These are phyloP conservation scores for Tetraneura akinire DNA, from an alignment of 1,140 invertebrate species.

Conservation along the genomic window DNA sequence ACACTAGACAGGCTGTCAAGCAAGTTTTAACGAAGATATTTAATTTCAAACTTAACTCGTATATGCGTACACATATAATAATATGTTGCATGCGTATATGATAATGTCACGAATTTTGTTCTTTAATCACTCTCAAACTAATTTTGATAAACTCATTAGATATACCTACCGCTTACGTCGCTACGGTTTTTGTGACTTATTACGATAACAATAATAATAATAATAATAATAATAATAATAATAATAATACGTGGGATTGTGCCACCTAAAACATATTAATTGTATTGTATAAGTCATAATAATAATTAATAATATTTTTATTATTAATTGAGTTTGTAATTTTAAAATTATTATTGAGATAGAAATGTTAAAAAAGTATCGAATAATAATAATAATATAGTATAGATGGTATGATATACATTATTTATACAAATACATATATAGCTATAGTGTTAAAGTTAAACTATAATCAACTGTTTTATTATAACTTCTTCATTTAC, in stretches of 20 bases:
- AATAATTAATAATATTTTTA: neutral
- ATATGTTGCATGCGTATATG: neutral
- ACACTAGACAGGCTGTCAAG: neutral
- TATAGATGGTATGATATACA: too few species aligned
- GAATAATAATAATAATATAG: too few species aligned
- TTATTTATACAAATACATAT: too few species aligned
- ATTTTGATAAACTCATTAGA: neutral
- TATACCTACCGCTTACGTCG: neutral
- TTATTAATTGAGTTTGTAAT: too few species aligned
- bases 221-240: too few species aligned
- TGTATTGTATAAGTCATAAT: too few species aligned
- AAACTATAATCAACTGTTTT: too few species aligned
- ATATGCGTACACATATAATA: neutral
- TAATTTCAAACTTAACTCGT: neutral
- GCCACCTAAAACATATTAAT: neutral
- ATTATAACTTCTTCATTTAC: too few species aligned
- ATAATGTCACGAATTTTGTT: neutral
- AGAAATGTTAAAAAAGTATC: too few species aligned
- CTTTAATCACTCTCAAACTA: neutral
- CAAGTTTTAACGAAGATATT: conserved; percentile 22
- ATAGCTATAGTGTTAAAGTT: too few species aligned
- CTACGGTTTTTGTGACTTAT: neutral
- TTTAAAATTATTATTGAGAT: too few species aligned
- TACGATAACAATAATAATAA: neutral
- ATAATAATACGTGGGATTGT: neutral